Conservation (phyloP, 2,888 invertebrate species). For the Agrotis puta region DNA sequence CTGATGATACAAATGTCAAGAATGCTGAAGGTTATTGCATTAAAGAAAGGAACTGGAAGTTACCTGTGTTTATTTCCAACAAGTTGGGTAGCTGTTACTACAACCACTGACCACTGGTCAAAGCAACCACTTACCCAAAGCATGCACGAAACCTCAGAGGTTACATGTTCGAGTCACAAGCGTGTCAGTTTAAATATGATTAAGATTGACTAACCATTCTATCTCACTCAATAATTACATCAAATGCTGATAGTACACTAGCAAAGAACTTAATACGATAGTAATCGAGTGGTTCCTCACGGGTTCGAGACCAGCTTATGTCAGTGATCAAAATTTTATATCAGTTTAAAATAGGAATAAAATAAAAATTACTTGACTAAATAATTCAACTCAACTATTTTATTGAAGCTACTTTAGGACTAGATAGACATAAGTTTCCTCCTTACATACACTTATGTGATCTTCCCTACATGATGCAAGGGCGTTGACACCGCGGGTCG, state of each 20-base stretch:
- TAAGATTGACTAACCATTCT: no score
- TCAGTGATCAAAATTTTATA: background rate
- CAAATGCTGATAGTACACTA: background rate
- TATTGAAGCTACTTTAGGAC: background rate
- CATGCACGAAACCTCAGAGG: no score
- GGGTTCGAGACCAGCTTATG: background rate
- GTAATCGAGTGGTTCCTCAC: background rate
- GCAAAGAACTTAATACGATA: background rate
- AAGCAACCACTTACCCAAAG: background rate
- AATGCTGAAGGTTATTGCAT: slow-evolving; percentile 48
- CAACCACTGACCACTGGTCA: background rate
- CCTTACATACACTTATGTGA: slow-evolving; percentile 62
- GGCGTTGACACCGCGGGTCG: slow-evolving; percentile 78
- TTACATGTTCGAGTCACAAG: no score
- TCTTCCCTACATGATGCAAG: slow-evolving; percentile 69
- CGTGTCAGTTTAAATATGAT: no score
- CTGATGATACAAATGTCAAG: slow-evolving; percentile 48
- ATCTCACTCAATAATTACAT: background rate
- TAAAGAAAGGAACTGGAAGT: slow-evolving; percentile 13
- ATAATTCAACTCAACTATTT: background rate
- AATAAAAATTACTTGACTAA: background rate
- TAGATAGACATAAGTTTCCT: slow-evolving; percentile 34
- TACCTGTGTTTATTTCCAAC: background rate
- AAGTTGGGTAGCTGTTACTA: background rate
- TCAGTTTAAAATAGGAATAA: no score